A percentile compares a stretch with the other conserved stretches of the same genome.
phyloP scores from a whole-genome alignment of 2,113 vertebrate genomes.

The Pteronura brasiliensis region DNA sequence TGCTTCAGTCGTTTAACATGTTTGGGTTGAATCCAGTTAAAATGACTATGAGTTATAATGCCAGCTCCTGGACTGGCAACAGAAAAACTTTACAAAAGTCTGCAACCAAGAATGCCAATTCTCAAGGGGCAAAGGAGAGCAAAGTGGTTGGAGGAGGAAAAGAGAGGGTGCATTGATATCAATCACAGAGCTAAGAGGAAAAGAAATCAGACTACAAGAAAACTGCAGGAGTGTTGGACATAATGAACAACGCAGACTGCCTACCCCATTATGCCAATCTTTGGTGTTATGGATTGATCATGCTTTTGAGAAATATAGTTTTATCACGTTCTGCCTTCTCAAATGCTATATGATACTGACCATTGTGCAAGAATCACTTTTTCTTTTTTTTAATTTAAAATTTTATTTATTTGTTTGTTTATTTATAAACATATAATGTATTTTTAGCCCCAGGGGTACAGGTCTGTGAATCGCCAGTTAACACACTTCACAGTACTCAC shows the following conservation, averaged over 20 bases:
- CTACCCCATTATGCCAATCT: not conserved
- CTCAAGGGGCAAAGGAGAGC: not conserved
- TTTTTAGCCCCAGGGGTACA: no score
- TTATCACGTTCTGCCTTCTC: not conserved
- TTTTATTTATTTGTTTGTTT: no score
- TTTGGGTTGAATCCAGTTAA: conserved; percentile 23
- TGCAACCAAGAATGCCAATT: not conserved
- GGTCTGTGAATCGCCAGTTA: no score
- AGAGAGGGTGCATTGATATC: not conserved
- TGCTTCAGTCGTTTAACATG: conserved; percentile 50
- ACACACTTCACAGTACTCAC: no score
- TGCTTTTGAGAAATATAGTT: not conserved
- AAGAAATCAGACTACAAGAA: not conserved
- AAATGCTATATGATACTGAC: not conserved
- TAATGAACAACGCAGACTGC: not conserved
- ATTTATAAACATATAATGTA: no score
- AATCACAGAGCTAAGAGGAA: not conserved
- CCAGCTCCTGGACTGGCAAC: not conserved
- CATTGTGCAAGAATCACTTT: not conserved
- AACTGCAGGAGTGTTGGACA: not conserved
- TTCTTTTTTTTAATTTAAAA: not conserved
- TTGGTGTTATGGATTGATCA: not conserved
- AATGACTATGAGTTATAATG: conserved; percentile 34
- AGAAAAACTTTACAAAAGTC: not conserved
- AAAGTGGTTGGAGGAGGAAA: not conserved